Percentiles rank a stretch among this genome's conserved stretches.
phyloP scores from a whole-genome alignment of 2,797 vertebrate species.

The Mus spretus region DNA sequence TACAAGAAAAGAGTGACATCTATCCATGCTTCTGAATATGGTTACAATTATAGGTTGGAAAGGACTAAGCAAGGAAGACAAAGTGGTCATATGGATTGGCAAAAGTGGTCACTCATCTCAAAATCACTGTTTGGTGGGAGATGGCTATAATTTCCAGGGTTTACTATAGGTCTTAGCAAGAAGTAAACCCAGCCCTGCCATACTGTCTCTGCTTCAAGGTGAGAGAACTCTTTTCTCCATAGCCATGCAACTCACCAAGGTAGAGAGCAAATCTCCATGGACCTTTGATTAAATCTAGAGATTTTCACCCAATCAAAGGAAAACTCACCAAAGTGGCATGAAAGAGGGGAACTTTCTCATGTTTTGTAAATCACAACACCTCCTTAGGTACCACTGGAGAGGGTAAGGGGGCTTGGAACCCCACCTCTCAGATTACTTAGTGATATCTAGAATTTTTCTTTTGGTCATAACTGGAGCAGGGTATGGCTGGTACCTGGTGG shows the following conservation, averaged over 20 bases:
- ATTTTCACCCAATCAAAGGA: background rate
- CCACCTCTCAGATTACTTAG: background rate
- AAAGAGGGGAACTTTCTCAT: background rate
- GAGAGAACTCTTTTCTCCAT: background rate
- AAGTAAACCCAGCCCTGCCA: background rate
- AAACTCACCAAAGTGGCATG: background rate
- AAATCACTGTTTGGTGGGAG: background rate
- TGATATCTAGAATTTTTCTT: background rate
- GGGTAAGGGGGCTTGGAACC: no score
- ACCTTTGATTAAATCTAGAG: background rate
- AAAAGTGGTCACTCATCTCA: background rate
- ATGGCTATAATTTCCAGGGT: background rate
- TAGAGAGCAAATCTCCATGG: background rate
- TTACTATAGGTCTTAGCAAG: background rate
- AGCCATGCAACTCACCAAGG: background rate
- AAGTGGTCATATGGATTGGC: no score
- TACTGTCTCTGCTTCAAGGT: background rate
- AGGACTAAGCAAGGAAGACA: background rate
- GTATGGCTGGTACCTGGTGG: background rate
- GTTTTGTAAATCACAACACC: conserved; percentile 46
- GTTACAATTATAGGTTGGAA: background rate
- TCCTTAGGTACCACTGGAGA: background rate
- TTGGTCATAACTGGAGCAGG: background rate
- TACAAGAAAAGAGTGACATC: background rate
- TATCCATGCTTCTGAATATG: no score